Base-by-base conservation (phyloP, 2,797 vertebrate species). In the Melanogrammus aeglefinus region DNA sequence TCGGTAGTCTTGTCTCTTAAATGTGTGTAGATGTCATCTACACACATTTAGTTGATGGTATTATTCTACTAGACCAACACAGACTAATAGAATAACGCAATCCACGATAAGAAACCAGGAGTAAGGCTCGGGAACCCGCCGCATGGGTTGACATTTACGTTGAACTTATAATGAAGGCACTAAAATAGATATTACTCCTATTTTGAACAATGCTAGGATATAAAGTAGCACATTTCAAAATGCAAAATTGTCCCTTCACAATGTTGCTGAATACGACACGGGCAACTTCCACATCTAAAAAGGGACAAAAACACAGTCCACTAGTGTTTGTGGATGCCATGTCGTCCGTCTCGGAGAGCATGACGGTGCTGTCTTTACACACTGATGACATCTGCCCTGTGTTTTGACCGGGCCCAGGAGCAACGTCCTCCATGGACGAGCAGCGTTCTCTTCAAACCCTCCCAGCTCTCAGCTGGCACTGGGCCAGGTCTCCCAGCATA, bases 61-160 rank as follows among this genome's bases (percentile, higher is more conserved):
- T 24, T 24, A 63, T 21, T 63, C 21, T 63, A 24, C 21, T 63
- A 24, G 6, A 63, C 6, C 57, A 63, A 63, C 1, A 63, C 21
- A 41, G n/a, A 63, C n/a, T 82, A 72, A 83, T 79, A 78, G 79
- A 76, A 78, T 79, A 79, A 80, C 78, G 80, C 73, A 86, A 85
- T 86, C 80, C 86, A 85, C 84, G 85, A 81, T 74, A 85, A 76
- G 82, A 79, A 39, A 63, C 74, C 77, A 35, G 79, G 75, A 82
- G 72, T 78, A 76, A 73, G 72, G 80, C 76, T 74, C 82, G 75
- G 75, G 82, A 76, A 76, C 57, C 73, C 78, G 76, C 80, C 51
- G 35, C 47, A 76, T 78, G 63, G 81, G 66, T 69, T 70, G 24
- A 21, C 12, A 18, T 69, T 73, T 7, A 33, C 31, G 36, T 8